Evolutionary conservation across 2,113 vertebrate genomes (phyloP).

Genomic region (Sinocyclocheilus grahami): DNA sequence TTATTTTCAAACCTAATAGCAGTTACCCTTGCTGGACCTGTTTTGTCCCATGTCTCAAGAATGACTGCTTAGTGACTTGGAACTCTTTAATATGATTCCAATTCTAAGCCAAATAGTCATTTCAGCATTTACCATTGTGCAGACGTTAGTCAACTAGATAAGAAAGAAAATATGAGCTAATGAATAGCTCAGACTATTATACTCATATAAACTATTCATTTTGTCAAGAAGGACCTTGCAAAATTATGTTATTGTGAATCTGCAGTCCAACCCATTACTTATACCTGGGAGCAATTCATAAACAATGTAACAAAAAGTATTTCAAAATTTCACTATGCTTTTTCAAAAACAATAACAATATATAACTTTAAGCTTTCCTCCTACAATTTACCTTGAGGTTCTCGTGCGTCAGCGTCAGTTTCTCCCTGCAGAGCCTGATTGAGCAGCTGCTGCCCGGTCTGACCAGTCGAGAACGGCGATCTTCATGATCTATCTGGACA

Average conservation of each 20-base stretch:
- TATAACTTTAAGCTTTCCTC: not conserved
- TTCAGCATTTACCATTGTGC: not conserved
- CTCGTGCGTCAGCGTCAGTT: conserved; percentile 72
- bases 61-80: not conserved
- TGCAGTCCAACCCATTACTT: not conserved
- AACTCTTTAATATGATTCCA: not conserved
- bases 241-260: not conserved
- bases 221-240: not conserved
- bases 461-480: conserved; percentile 77
- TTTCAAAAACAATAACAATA: not conserved
- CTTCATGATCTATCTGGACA: conserved; percentile 69
- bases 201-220: not conserved
- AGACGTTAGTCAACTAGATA: not conserved
- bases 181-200: not conserved
- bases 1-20: too few relatives aligned
- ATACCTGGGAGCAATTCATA: not conserved
- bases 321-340: not conserved
- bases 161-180: not conserved
- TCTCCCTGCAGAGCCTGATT: conserved; percentile 75
- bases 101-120: not conserved
- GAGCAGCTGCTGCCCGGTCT: conserved; percentile 76
- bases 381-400: conserved; percentile 75
- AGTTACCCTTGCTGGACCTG: too few relatives aligned
- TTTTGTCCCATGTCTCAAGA: too few relatives aligned
- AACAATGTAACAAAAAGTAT: not conserved